Base-by-base conservation (phyloP, 2,113 vertebrate species). In the Psammodynastes pulverulentus region DNA sequence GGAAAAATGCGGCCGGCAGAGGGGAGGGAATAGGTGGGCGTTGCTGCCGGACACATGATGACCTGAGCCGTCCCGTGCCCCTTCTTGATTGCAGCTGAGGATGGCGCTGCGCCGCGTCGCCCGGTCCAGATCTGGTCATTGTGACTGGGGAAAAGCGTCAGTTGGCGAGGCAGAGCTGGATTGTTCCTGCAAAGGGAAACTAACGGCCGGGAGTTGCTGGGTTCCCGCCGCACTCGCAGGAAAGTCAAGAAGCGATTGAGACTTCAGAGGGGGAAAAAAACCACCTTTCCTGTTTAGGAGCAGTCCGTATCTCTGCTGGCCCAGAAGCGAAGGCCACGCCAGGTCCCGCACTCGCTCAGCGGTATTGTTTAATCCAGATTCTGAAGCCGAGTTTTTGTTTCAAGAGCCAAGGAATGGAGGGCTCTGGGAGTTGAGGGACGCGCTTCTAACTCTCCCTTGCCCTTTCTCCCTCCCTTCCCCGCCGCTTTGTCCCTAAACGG, bases 121-220 rank as follows among this genome's bases (percentile, higher is more conserved):
- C 4, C 29, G 6, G 53, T 9, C 72, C 29, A 5, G 0, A 53
- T 1, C 87, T 34, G 29, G 23, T 4, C 86, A 93, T 93, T 93
- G 90, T 93, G 92, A 93, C 92, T 67, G 1, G 53, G 86, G 9
- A 17, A 19, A 7, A 52, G 89, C 92, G 92, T 93, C 92, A 90
- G 56, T 21, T 4, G 34, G 54, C 9, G 34, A 21, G 45, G 54
- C 46, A 43, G 87, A 29, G 52, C 29, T 1, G 26, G 72, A 79
- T 39, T 39, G 67, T 5, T 45, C 24, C 87, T 21, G 5, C 34
- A 26, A n/a, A 54, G 87, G 52, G 72, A 12, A 21, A 29, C 67
- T 5, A n/a, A 9, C 2, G 12, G 3, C 19, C 4, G 23, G 54
- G 43, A 19, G 29, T 43, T 13, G 48, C 34, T 4, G 34, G 39